Evolutionary conservation across 2,888 invertebrate genomes (phyloP).

Genomic region (Coronaproctus castanopsis): DNA sequence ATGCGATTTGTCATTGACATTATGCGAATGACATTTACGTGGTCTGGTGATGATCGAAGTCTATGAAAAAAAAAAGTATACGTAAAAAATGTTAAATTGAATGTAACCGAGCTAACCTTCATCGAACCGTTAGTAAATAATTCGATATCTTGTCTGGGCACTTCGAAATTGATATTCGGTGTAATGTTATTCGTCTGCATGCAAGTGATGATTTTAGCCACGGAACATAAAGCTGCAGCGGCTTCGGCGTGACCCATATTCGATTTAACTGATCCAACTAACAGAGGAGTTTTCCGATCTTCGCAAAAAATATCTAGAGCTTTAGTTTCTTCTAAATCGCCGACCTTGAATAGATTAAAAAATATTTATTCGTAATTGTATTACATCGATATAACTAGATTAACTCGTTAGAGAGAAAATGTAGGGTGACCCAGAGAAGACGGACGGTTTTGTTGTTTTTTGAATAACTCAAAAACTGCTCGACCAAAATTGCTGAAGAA

Average conservation of each 20-base stretch:
- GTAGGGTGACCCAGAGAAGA: too few relatives aligned
- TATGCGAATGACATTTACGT: too few relatives aligned
- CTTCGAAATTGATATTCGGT: slow-evolving; percentile 7
- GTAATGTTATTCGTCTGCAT: slow-evolving; percentile 5
- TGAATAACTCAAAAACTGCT: too few relatives aligned
- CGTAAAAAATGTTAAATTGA: too few relatives aligned
- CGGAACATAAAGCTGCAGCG: slow-evolving; percentile 4
- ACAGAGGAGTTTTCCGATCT: slow-evolving; percentile 1
- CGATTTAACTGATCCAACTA: slow-evolving; percentile 6
- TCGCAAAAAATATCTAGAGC: slow-evolving; percentile 7
- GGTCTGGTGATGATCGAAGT: too few relatives aligned
- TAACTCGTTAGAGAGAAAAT: too few relatives aligned
- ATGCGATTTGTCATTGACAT: too few relatives aligned
- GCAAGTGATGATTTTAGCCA: slow-evolving; percentile 7
- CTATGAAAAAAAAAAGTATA: too few relatives aligned
- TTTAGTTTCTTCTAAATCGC: slow-evolving; percentile 8
- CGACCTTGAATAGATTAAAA: slow-evolving; percentile 2
- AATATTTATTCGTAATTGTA: too few relatives aligned
- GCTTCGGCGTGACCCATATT: slow-evolving; percentile 10
- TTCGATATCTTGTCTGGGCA: slow-evolving; percentile 5
- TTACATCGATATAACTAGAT: too few relatives aligned
- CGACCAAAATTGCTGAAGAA: too few relatives aligned
- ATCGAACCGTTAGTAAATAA: slow-evolving; percentile 2
- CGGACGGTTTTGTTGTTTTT: too few relatives aligned
- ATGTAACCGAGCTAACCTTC: slow-evolving; percentile 1